These are phyloP conservation scores for Mizuhopecten yessoensis DNA, from an alignment of 1,140 invertebrate genomes.

Conservation along the genomic window DNA sequence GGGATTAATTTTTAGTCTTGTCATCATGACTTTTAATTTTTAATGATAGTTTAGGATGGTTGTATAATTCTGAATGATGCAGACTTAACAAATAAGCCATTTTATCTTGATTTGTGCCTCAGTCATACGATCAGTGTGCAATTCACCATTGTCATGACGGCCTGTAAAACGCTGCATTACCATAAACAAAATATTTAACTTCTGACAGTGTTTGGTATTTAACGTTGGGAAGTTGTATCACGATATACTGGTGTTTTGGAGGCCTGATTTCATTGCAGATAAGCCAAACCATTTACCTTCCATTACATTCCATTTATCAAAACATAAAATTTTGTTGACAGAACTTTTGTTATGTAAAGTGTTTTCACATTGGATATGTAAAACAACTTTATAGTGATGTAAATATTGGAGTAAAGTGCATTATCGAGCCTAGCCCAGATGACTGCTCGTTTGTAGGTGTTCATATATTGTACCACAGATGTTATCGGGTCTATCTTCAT, in stretches of 20 bases:
- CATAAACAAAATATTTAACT: no score
- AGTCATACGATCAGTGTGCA: neutral
- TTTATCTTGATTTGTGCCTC: neutral
- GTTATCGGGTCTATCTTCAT: neutral
- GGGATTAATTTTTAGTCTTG: neutral
- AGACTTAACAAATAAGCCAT: neutral
- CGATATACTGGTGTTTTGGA: neutral
- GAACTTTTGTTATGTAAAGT: neutral
- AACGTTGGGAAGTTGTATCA: neutral
- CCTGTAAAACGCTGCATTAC: neutral
- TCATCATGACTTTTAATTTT: neutral
- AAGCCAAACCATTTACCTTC: neutral
- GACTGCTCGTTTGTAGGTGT: neutral
- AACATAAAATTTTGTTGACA: neutral
- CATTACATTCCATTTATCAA: constrained; percentile 8
- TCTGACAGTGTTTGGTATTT: neutral
- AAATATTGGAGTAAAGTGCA: constrained; percentile 15
- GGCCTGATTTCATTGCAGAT: neutral
- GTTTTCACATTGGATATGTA: neutral
- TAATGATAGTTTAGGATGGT: constrained; percentile 30
- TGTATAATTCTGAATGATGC: constrained; percentile 22
- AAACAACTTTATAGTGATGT: neutral
- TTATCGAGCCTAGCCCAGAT: neutral
- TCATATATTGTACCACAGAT: neutral
- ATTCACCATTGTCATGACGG: neutral